Percentiles rank a stretch among this genome's conserved stretches.
Evolutionary conservation across 2,797 vertebrate genomes (phyloP).

Genomic region (Apogon hyalosoma): DNA sequence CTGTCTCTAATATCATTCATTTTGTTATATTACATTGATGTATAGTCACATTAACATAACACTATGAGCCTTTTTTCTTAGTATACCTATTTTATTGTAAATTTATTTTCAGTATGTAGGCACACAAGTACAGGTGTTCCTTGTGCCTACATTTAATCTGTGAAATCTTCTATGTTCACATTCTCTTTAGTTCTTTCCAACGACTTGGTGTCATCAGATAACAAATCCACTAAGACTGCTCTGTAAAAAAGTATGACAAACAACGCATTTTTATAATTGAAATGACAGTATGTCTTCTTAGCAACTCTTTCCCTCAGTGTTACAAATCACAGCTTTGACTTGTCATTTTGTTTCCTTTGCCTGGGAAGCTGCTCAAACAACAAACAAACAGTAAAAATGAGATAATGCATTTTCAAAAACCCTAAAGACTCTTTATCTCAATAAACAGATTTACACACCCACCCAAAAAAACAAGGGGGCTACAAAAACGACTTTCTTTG

Average conservation of each 20-base stretch:
- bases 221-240: too few species aligned
- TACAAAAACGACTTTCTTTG: conserved; percentile 31
- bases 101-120: too few species aligned
- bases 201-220: too few species aligned
- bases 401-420: conserved; percentile 59
- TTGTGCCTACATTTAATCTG: too few species aligned
- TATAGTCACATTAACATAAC: too few species aligned
- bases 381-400: conserved; percentile 44
- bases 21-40: not conserved
- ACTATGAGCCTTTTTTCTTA: too few species aligned
- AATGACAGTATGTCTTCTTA: conserved; percentile 24
- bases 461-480: conserved; percentile 18
- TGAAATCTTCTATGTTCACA: too few species aligned
- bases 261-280: conserved; percentile 7
- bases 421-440: conserved; percentile 72
- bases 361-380: conserved; percentile 55
- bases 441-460: conserved; percentile 56
- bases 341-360: conserved; percentile 29
- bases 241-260: too few species aligned
- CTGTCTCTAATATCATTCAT: not conserved
- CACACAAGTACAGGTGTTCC: too few species aligned
- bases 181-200: too few species aligned
- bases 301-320: conserved; percentile 16
- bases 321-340: conserved; percentile 25
- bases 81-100: too few species aligned